A percentile compares a stretch with the other conserved stretches of the same genome.
phyloP scores from a whole-genome alignment of 2,888 invertebrate species.

The Drosophila paramelanica region DNA sequence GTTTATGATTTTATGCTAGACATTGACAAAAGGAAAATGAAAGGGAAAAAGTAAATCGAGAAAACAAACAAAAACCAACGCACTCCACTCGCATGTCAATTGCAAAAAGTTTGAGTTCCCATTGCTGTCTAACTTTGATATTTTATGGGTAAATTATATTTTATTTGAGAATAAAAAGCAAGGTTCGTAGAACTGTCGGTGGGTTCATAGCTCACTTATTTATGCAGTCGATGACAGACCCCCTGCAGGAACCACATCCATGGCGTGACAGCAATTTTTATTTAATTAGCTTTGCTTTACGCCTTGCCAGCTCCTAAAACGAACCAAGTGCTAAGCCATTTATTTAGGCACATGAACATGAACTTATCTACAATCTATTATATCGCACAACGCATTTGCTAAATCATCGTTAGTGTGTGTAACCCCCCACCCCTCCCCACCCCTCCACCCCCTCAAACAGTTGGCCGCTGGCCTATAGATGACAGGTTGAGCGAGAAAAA shows the following conservation, averaged over 20 bases:
- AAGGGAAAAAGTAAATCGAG: constrained; percentile 9
- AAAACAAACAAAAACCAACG: constrained; percentile 18
- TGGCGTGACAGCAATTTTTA: constrained; percentile 54
- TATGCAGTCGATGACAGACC: constrained; percentile 27
- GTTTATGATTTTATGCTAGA: constrained; percentile 33
- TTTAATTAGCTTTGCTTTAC: constrained; percentile 71
- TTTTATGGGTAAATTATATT: constrained; percentile 57
- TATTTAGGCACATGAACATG: constrained; percentile 21
- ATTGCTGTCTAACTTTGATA: constrained; percentile 44
- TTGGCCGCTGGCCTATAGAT: constrained; percentile 2
- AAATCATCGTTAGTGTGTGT: constrained; percentile 39
- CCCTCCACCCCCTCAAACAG: neutral
- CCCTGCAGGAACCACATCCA: constrained; percentile 18
- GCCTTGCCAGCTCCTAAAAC: constrained; percentile 41
- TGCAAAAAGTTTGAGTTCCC: constrained; percentile 36
- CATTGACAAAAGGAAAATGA: constrained; percentile 15
- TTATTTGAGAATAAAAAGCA: constrained; percentile 50
- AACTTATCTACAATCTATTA: constrained; percentile 42
- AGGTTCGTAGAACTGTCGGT: constrained; percentile 48
- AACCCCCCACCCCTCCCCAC: too few relatives aligned
- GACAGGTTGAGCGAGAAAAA: constrained; percentile 55
- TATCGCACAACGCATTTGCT: constrained; percentile 20
- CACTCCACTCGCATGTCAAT: constrained; percentile 39
- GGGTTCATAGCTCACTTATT: constrained; percentile 46
- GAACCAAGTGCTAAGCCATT: constrained; percentile 31